These are phyloP conservation scores for Acipenser ruthenus DNA, from an alignment of 2,797 vertebrate genomes.

Conservation along the genomic window DNA sequence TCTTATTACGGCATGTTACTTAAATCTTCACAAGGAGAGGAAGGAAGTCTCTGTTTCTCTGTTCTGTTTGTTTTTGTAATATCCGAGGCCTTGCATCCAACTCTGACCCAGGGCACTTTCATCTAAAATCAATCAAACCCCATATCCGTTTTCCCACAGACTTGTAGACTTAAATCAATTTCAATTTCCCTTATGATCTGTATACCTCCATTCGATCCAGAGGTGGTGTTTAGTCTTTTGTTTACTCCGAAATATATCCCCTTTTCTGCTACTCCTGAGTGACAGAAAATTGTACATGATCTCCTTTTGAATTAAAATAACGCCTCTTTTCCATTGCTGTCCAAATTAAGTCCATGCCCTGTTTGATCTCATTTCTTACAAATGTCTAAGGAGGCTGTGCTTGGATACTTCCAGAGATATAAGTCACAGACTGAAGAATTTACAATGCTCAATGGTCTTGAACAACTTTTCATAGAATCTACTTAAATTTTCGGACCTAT, in stretches of 20 bases:
- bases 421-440: too few species aligned
- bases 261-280: neutral
- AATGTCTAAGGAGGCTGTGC: too few species aligned
- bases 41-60: slow-evolving; percentile 1
- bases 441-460: too few species aligned
- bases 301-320: slow-evolving; percentile 1
- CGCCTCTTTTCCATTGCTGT: neutral
- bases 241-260: neutral
- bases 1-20: neutral
- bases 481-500: too few species aligned
- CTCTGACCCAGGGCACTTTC: neutral
- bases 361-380: too few species aligned
- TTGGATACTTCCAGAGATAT: too few species aligned
- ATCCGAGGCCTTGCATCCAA: neutral
- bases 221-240: neutral
- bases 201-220: neutral
- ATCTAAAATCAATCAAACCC: slow-evolving; percentile 5
- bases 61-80: neutral
- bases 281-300: neutral
- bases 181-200: slow-evolving; percentile 3
- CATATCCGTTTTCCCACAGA: neutral
- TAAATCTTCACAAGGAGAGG: neutral
- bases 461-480: too few species aligned
- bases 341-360: too few species aligned
- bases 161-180: slow-evolving; percentile 4